Evolutionary conservation across 1,140 invertebrate genomes (phyloP).

Genomic region (Drosophila kanapiae): DNA sequence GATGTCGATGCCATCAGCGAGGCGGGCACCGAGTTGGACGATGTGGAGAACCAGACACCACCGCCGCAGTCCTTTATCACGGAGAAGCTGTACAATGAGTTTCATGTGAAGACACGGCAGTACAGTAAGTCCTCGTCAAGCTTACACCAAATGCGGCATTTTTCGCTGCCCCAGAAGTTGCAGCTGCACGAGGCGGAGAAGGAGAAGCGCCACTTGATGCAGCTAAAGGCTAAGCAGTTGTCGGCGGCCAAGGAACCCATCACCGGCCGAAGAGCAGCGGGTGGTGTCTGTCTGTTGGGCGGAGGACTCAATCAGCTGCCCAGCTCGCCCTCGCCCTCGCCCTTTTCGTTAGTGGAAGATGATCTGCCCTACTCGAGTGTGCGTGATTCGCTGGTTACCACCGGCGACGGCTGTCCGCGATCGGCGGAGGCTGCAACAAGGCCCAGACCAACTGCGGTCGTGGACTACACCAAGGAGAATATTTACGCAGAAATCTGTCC

Average conservation of each 20-base stretch:
- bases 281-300: slow-evolving; percentile 73
- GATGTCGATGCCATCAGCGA: slow-evolving; percentile 73
- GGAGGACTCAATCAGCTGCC: slow-evolving; percentile 44
- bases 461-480: slow-evolving; percentile 86
- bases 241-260: slow-evolving; percentile 58
- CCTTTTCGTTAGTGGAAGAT: slow-evolving; percentile 69
- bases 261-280: slow-evolving; percentile 73
- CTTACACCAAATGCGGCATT: slow-evolving; percentile 85
- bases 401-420: slow-evolving; percentile 51
- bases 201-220: slow-evolving; percentile 59
- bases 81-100: slow-evolving; percentile 88
- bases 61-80: slow-evolving; percentile 87
- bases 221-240: slow-evolving; percentile 61
- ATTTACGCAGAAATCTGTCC: slow-evolving; percentile 88
- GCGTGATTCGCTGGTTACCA: slow-evolving; percentile 75
- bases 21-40: slow-evolving; percentile 75
- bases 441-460: slow-evolving; percentile 12
- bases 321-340: slow-evolving; percentile 47
- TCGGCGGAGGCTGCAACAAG: slow-evolving; percentile 16
- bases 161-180: slow-evolving; percentile 78
- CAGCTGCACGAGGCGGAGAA: slow-evolving; percentile 72
- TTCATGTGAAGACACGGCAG: slow-evolving; percentile 88
- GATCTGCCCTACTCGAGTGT: slow-evolving; percentile 84
- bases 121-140: slow-evolving; percentile 88
- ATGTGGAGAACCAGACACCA: slow-evolving; percentile 76